Percentiles rank a stretch among this genome's conserved stretches.
Evolutionary conservation across 2,113 vertebrate species (phyloP).

Genomic region (Aphyosemion australe): DNA sequence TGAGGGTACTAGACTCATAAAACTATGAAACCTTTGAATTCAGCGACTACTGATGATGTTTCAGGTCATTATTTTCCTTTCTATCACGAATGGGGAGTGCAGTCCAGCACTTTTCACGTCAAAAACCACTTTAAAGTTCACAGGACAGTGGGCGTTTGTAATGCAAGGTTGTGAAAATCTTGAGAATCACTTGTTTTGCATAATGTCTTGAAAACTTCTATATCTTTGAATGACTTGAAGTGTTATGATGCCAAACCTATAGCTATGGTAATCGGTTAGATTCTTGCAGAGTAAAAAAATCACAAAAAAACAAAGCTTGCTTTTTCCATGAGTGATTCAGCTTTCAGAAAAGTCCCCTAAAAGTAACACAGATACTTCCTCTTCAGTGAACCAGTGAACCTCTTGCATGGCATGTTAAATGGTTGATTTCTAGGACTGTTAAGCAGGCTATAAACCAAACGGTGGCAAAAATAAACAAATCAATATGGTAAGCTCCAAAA

Average conservation of each 20-base stretch:
- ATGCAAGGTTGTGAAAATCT: constrained; percentile 29
- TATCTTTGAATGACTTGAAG: constrained; percentile 62
- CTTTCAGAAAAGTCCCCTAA: constrained; percentile 9
- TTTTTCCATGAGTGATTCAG: constrained; percentile 43
- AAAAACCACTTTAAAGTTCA: constrained; percentile 19
- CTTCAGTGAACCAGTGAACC: constrained; percentile 16
- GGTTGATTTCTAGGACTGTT: constrained; percentile 47
- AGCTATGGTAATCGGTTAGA: constrained; percentile 52
- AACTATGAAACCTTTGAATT: constrained; percentile 5
- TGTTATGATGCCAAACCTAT: constrained; percentile 51
- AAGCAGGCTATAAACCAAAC: constrained; percentile 23
- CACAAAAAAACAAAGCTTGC: constrained; percentile 44
- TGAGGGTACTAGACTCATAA: background rate
- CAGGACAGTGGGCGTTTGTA: constrained; percentile 17
- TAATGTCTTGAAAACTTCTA: constrained; percentile 53
- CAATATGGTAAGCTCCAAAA: constrained; percentile 20
- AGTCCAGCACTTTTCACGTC: constrained; percentile 29
- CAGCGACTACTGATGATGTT: constrained; percentile 8
- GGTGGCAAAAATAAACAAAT: constrained; percentile 4
- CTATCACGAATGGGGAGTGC: background rate
- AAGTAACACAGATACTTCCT: constrained; percentile 30
- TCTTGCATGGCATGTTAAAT: constrained; percentile 70
- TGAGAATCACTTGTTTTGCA: constrained; percentile 25
- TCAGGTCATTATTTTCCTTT: constrained; percentile 28
- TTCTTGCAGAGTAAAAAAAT: constrained; percentile 30